phyloP scores from a whole-genome alignment of 1,140 invertebrate species.

The Habropoda laboriosa region DNA sequence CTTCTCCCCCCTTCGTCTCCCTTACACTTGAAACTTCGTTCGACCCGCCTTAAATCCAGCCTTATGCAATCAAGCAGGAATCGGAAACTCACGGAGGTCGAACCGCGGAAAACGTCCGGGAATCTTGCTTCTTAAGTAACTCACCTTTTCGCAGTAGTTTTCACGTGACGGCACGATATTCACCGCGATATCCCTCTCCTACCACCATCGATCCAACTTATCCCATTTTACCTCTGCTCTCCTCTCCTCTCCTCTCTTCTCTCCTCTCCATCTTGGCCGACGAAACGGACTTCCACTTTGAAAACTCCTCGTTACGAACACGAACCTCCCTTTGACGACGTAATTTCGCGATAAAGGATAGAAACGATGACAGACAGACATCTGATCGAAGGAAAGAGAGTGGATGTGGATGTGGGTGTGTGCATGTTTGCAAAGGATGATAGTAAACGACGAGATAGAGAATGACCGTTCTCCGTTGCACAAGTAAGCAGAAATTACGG shows the following conservation, averaged over 20 bases:
- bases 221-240: conserved; percentile 22
- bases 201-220: conserved; percentile 13
- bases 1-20: too few relatives aligned
- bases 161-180: conserved; percentile 25
- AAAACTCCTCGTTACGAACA: background rate
- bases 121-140: conserved; percentile 49
- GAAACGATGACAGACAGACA: conserved; percentile 12
- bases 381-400: background rate
- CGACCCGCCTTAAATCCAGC: conserved; percentile 20
- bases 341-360: conserved; percentile 23
- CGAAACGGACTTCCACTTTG: conserved; percentile 7
- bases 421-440: too few relatives aligned
- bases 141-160: conserved; percentile 38
- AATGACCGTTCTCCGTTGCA: background rate
- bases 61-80: conserved; percentile 52
- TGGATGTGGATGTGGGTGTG: background rate
- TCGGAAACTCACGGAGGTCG: conserved; percentile 35
- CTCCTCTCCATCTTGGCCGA: background rate
- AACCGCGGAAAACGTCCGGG: background rate
- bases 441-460: background rate
- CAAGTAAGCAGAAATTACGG: conserved; percentile 4
- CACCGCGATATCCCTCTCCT: background rate
- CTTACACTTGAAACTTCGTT: conserved; percentile 43
- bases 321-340: conserved; percentile 6
- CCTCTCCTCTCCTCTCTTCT: too few relatives aligned